Evolutionary conservation across 2,113 vertebrate species (phyloP).

Genomic region (Lampris incognitus): DNA sequence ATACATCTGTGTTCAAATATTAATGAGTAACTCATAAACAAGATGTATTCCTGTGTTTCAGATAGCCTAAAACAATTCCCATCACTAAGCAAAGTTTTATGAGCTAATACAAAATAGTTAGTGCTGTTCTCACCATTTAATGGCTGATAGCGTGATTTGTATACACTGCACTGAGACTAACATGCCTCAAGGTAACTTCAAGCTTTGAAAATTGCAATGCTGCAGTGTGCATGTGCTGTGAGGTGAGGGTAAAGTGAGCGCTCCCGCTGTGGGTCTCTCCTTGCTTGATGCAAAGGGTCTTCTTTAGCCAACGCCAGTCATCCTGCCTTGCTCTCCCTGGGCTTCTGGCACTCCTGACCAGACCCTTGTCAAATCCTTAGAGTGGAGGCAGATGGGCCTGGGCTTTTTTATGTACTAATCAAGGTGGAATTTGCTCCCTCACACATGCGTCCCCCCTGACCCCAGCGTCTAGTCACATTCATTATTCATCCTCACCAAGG

Average conservation of each 20-base stretch:
- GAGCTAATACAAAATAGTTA: slow-evolving; percentile 41
- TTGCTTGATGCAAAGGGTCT: slow-evolving; percentile 48
- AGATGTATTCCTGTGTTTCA: slow-evolving; percentile 14
- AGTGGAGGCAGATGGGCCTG: slow-evolving; percentile 79
- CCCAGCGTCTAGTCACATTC: slow-evolving; percentile 79
- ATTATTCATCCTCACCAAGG: slow-evolving; percentile 83
- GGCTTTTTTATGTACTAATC: slow-evolving; percentile 82
- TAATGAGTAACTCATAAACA: slow-evolving; percentile 31
- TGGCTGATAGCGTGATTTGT: slow-evolving; percentile 59
- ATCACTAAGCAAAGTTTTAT: slow-evolving; percentile 32
- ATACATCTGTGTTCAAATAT: slow-evolving; percentile 35
- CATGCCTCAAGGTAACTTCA: slow-evolving; percentile 47
- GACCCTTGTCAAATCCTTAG: slow-evolving; percentile 73
- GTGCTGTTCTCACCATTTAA: slow-evolving; percentile 21
- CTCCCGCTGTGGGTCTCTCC: slow-evolving; percentile 58
- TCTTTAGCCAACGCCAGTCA: not conserved
- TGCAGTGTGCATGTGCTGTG: slow-evolving; percentile 49
- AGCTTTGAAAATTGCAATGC: slow-evolving; percentile 48
- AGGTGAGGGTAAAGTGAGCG: slow-evolving; percentile 62
- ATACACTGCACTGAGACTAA: slow-evolving; percentile 39
- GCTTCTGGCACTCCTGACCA: slow-evolving; percentile 70
- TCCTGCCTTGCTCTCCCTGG: slow-evolving; percentile 47
- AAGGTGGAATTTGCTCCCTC: slow-evolving; percentile 83
- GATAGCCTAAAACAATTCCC: slow-evolving; percentile 35
- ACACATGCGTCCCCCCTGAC: slow-evolving; percentile 83